These are phyloP conservation scores for Solenodon paradoxus DNA, from an alignment of 2,113 vertebrate genomes.

Conservation along the genomic window DNA sequence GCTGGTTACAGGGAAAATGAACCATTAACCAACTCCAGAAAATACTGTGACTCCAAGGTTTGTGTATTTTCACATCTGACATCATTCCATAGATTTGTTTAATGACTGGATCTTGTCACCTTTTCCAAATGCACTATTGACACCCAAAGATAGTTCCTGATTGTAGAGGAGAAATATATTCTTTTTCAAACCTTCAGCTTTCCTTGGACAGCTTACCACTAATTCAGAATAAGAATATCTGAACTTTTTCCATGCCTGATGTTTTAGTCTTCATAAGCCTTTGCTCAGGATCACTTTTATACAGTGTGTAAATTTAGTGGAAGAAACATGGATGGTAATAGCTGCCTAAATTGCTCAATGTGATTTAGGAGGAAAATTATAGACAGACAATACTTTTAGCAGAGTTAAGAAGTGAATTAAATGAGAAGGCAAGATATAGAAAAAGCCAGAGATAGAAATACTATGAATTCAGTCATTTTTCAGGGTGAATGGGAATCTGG, in stretches of 20 bases:
- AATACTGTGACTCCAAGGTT: neutral
- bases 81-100: neutral
- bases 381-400: neutral
- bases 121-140: neutral
- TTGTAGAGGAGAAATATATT: neutral
- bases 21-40: slow-evolving; percentile 8
- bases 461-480: neutral
- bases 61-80: slow-evolving; percentile 20
- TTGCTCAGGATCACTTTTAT: neutral
- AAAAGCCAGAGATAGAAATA: neutral
- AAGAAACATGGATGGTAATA: neutral
- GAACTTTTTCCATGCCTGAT: neutral
- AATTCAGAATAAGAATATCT: neutral
- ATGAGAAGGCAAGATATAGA: neutral
- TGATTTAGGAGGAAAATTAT: neutral
- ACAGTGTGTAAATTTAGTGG: neutral
- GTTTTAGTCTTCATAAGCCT: neutral
- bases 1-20: neutral
- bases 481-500: neutral
- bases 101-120: neutral
- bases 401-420: slow-evolving; percentile 34
- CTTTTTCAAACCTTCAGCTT: neutral
- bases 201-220: neutral
- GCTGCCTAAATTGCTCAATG: neutral
- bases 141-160: neutral